phyloP scores from a whole-genome alignment of 2,888 invertebrate species.

The Phorcus lineatus region DNA sequence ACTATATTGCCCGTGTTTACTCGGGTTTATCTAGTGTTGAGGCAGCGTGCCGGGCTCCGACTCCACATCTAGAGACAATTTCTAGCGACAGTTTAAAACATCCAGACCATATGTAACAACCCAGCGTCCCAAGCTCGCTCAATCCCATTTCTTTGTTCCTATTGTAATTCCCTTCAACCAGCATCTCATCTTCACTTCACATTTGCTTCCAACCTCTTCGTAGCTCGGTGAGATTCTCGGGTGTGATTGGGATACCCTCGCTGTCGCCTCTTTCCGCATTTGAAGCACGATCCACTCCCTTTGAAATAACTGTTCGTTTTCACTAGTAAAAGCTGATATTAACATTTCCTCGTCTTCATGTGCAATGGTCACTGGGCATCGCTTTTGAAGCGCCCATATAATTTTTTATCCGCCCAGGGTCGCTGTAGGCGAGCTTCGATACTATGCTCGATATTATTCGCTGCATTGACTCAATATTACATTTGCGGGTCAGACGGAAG shows the following conservation, averaged over 20 bases:
- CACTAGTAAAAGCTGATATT: no score
- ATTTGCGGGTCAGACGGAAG: no score
- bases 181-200: not conserved
- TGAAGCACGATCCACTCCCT: no score
- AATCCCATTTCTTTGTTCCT: not conserved
- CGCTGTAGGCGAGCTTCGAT: no score
- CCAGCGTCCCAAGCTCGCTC: not conserved
- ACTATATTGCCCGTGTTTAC: not conserved
- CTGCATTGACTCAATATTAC: no score
- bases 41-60: not conserved
- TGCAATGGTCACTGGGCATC: no score
- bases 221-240: not conserved
- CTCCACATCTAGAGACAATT: not conserved
- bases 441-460: no score
- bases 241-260: not conserved
- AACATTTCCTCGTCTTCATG: no score
- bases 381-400: no score
- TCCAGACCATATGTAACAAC: not conserved
- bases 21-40: conserved; percentile 1
- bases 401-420: no score
- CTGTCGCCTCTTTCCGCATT: not conserved
- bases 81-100: not conserved
- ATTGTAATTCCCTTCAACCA: not conserved
- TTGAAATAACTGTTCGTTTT: no score
- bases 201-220: not conserved